phyloP scores from a whole-genome alignment of 2,797 vertebrate genomes.

The Pseudopleuronectes americanus region DNA sequence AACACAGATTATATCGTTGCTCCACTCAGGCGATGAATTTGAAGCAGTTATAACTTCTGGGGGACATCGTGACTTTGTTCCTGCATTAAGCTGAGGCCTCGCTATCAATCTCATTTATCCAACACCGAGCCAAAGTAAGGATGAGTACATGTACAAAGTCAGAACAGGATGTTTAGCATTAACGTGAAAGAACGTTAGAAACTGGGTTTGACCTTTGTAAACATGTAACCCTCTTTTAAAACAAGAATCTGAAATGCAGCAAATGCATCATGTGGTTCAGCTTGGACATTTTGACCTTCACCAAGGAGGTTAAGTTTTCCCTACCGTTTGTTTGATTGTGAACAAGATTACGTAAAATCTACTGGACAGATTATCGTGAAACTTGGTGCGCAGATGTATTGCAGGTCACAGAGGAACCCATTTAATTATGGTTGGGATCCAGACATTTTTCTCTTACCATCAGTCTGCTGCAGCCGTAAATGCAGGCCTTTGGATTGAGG shows the following conservation, averaged over 20 bases:
- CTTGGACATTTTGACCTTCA: too few relatives aligned
- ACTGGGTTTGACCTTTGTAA: constrained; percentile 16
- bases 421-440: too few relatives aligned
- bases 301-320: too few relatives aligned
- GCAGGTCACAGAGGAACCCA: too few relatives aligned
- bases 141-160: not conserved
- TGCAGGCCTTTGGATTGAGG: constrained; percentile 81
- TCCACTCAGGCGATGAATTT: constrained; percentile 24
- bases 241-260: not conserved
- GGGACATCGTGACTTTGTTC: constrained; percentile 32
- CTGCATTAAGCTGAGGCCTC: not conserved
- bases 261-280: not conserved
- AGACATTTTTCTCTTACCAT: constrained; percentile 71
- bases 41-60: constrained; percentile 27
- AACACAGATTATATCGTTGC: constrained; percentile 39
- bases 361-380: too few relatives aligned
- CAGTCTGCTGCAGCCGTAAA: constrained; percentile 88
- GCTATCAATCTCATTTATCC: constrained; percentile 14
- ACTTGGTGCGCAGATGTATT: too few relatives aligned
- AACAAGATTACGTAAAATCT: too few relatives aligned
- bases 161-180: not conserved
- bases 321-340: too few relatives aligned
- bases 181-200: not conserved
- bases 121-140: not conserved
- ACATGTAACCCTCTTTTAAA: constrained; percentile 13